A percentile compares a stretch with the other conserved stretches of the same genome.
phyloP scores from a whole-genome alignment of 2,797 vertebrate species.

The Enteromius treurensis region DNA sequence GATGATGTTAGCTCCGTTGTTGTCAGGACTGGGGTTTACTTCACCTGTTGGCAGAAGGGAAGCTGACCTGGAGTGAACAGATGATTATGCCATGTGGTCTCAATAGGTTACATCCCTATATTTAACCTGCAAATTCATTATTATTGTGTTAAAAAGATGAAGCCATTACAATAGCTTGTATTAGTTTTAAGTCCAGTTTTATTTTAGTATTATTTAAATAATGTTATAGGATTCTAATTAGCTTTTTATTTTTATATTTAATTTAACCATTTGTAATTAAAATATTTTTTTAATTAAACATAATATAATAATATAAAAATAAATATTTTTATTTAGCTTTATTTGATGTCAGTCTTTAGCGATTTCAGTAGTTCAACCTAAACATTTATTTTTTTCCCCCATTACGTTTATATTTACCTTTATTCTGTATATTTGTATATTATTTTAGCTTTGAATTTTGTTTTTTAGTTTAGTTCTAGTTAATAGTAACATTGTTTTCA shows the following conservation, averaged over 20 bases:
- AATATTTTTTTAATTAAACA: no score
- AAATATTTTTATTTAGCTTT: neutral
- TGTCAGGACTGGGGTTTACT: slow-evolving; percentile 7
- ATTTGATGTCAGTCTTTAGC: neutral
- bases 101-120: neutral
- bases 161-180: no score
- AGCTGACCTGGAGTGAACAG: neutral
- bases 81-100: neutral
- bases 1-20: slow-evolving; percentile 1
- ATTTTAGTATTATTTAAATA: neutral
- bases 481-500: neutral
- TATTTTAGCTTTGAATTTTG: neutral
- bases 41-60: slow-evolving; percentile 10
- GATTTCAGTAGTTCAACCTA: neutral
- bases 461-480: neutral
- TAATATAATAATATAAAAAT: no score
- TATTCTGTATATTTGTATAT: neutral
- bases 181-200: neutral
- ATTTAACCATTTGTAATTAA: neutral
- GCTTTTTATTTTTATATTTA: neutral
- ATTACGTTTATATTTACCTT: no score
- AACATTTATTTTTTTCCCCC: neutral
- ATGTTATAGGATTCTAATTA: neutral
- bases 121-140: neutral
- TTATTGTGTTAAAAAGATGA: neutral